phyloP scores from a whole-genome alignment of 2,113 vertebrate genomes.

The Halcyon senegalensis region DNA sequence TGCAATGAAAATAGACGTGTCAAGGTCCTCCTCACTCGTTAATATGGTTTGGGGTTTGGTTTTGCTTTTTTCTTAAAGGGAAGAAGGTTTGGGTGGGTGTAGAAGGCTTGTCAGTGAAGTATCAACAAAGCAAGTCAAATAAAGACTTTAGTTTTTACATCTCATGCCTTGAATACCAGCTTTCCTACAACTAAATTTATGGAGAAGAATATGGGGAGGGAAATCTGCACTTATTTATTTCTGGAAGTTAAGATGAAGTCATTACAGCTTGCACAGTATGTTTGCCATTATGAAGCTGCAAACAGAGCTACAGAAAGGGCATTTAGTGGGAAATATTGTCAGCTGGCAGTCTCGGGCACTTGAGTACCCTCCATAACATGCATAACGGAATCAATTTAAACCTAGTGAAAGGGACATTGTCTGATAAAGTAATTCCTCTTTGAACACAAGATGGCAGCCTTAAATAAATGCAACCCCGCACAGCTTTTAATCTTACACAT shows the following conservation, averaged over 20 bases:
- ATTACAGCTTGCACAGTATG: background rate
- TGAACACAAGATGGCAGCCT: slow-evolving; percentile 88
- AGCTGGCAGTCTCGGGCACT: slow-evolving; percentile 57
- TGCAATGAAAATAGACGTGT: background rate
- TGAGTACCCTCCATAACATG: slow-evolving; percentile 55
- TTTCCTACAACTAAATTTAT: background rate
- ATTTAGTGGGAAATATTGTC: slow-evolving; percentile 51
- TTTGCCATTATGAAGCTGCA: slow-evolving; percentile 32
- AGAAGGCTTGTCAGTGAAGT: background rate
- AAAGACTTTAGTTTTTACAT: background rate
- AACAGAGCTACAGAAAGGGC: slow-evolving; percentile 24
- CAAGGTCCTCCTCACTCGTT: background rate
- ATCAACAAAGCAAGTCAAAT: background rate
- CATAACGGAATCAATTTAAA: slow-evolving; percentile 68
- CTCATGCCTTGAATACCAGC: background rate
- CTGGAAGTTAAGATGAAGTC: slow-evolving; percentile 27
- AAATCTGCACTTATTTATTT: slow-evolving; percentile 13
- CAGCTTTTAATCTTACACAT: slow-evolving; percentile 86
- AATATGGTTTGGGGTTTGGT: background rate
- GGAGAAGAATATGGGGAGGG: background rate
- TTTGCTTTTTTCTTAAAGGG: background rate
- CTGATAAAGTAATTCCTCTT: slow-evolving; percentile 80
- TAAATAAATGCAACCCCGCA: slow-evolving; percentile 82
- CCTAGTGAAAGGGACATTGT: slow-evolving; percentile 72
- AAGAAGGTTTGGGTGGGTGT: background rate